Evolutionary conservation across 2,888 invertebrate species (phyloP).

Genomic region (Acleris sparsana): DNA sequence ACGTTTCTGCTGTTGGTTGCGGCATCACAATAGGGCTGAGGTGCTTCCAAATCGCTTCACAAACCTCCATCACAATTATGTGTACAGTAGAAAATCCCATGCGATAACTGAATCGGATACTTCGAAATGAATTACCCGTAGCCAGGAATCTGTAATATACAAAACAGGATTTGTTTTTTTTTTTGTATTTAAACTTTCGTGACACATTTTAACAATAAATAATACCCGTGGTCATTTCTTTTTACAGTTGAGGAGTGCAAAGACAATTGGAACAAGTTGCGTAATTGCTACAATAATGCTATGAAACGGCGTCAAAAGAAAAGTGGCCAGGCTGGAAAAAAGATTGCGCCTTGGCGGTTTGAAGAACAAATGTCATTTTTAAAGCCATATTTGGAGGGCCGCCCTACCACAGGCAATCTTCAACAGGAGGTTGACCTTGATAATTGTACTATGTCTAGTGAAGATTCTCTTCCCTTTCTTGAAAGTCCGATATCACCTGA

Average conservation of each 20-base stretch:
- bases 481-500: neutral
- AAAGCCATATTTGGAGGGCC: constrained; percentile 13
- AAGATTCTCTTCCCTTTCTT: neutral
- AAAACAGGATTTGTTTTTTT: too few relatives aligned
- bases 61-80: too few relatives aligned
- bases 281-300: constrained; percentile 17
- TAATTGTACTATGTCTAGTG: neutral
- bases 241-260: constrained; percentile 19
- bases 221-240: neutral
- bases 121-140: neutral
- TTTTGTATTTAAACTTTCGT: too few relatives aligned
- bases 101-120: too few relatives aligned
- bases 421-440: neutral
- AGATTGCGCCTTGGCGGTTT: constrained; percentile 4
- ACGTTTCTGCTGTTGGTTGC: too few relatives aligned
- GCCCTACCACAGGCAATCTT: neutral
- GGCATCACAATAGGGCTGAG: too few relatives aligned
- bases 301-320: constrained; percentile 14
- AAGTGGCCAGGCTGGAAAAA: constrained; percentile 6
- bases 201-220: too few relatives aligned
- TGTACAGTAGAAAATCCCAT: too few relatives aligned
- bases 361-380: constrained; percentile 8
- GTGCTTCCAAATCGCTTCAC: too few relatives aligned
- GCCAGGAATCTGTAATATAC: too few relatives aligned
- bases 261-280: constrained; percentile 18